Evolutionary conservation across 2,113 vertebrate genomes (phyloP), one percentile per base, ranked within the genome.

Genomic region (Boleophthalmus pectinirostris): DNA sequence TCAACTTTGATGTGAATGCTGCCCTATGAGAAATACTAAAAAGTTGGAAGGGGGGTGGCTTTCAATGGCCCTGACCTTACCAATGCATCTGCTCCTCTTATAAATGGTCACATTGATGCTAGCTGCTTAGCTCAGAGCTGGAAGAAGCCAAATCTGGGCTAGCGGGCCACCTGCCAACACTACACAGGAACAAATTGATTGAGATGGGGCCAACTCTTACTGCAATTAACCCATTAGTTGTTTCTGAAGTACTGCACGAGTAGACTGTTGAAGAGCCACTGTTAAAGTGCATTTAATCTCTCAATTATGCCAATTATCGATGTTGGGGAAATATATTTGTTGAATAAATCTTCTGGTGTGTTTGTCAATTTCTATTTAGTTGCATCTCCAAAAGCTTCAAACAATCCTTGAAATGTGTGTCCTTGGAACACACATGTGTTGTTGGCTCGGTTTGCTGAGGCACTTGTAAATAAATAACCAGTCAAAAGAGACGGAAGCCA

Each of bases 1-100:
- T 91, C 91, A 91, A 90, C 92, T 92, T 93, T 93, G 90, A 92
- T 93, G 90, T 90, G 89, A 80, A 88, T 63, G 58, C 75, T 82
- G 73, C 83, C 79, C 82, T 80, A 76, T 82, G 85, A 82, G 78
- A 64, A 85, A 80, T 82, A 86, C 80, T 82, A 87, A 91, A 89
- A 86, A 84, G 88, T 84, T 6, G 64, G 77, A 77, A 78, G 82
- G 85, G 77, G 80, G 84, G 18, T 64, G 57, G 46, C 43, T 68
- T 78, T 91, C 87, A 89, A 88, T 84, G 87, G 83, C 70, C 21
- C 79, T 46, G 86, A 88, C 90, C 90, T 90, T 85, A 89, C 79
- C n/a, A 72, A 89, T 80, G 91, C 92, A 91, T 92, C 91, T 91
- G 92, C 85, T 82, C 13, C 75, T 45, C 78, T 84, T 61, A 85